phyloP scores from a whole-genome alignment of 2,797 vertebrate genomes.

The Malacoraja senta region DNA sequence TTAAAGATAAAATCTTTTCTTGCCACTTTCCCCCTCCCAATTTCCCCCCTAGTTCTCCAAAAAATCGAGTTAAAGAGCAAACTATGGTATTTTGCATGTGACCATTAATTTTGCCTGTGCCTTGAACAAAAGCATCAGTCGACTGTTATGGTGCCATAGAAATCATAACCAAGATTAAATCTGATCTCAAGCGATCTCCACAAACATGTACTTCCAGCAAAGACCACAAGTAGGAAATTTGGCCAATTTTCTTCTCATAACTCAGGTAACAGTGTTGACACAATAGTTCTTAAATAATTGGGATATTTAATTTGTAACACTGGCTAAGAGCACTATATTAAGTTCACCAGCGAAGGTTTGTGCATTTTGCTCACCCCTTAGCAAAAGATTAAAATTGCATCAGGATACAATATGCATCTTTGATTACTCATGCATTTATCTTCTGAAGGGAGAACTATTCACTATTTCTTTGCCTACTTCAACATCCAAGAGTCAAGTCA shows the following conservation, averaged over 20 bases:
- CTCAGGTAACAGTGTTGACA: background rate
- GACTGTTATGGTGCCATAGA: background rate
- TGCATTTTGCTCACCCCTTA: background rate
- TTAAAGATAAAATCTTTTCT: background rate
- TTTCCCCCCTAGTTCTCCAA: background rate
- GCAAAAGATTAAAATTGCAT: background rate
- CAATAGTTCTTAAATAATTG: background rate
- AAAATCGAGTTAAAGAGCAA: background rate
- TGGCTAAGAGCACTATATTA: too few relatives aligned
- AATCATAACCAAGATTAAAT: background rate
- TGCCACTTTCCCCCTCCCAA: background rate
- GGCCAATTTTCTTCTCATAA: background rate
- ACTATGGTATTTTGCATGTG: background rate
- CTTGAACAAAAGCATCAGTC: background rate
- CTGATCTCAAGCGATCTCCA: background rate
- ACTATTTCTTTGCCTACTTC: background rate
- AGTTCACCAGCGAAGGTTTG: background rate
- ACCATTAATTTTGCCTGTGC: background rate
- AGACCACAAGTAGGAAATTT: background rate
- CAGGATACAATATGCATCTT: background rate
- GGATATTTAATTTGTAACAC: background rate
- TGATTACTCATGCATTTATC: background rate
- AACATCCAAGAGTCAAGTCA: background rate
- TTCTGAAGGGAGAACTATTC: background rate
- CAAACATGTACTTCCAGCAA: background rate